Conservation (phyloP, 2,113 vertebrate genomes). For the Romanogobio albipinnatus region DNA sequence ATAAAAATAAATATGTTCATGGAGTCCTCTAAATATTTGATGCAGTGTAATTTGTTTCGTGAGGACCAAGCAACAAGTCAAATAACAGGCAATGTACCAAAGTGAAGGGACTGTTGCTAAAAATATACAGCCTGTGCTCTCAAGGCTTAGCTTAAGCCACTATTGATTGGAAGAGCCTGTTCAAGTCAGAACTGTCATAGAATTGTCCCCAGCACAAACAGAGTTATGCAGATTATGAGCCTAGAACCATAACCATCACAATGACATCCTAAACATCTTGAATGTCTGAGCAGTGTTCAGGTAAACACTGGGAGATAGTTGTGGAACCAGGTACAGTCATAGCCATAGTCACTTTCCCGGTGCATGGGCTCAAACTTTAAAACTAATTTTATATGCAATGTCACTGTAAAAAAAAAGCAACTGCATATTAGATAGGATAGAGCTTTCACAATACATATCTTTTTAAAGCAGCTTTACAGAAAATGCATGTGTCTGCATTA, state of each 20-base stretch:
- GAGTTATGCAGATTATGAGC: not conserved
- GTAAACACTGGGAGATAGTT: not conserved
- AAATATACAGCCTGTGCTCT: not conserved
- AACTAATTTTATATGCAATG: no score
- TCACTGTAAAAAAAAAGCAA: no score
- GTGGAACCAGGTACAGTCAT: not conserved
- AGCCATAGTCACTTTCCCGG: no score
- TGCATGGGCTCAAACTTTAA: no score
- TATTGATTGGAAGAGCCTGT: not conserved
- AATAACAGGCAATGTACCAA: conserved; percentile 5
- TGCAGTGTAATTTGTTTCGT: conserved; percentile 39
- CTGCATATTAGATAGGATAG: no score
- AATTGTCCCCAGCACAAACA: not conserved
- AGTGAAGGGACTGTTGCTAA: conserved; percentile 5
- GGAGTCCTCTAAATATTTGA: conserved; percentile 47
- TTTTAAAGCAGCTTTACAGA: no score
- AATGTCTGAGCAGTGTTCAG: not conserved
- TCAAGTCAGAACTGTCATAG: not conserved
- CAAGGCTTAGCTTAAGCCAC: not conserved
- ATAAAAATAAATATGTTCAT: conserved; percentile 44
- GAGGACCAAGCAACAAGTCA: conserved; percentile 28
- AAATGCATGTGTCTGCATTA: no score
- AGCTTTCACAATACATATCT: no score
- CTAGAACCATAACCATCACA: not conserved
- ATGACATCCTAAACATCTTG: not conserved